A percentile compares a stretch with the other conserved stretches of the same genome.
These are phyloP conservation scores for Chironomus striatipennis DNA, from an alignment of 1,140 invertebrate species.

Conservation along the genomic window DNA sequence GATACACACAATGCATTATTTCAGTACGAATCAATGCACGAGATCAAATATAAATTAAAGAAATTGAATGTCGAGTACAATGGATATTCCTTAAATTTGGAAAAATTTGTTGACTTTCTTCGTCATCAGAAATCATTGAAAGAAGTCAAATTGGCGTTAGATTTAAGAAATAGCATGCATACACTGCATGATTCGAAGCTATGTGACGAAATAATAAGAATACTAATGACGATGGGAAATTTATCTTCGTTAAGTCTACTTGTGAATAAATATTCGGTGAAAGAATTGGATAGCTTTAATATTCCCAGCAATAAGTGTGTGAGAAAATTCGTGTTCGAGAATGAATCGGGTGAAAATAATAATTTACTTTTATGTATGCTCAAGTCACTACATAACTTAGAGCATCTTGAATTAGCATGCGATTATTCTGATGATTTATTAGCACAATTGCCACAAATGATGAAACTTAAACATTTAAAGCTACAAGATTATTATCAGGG, in stretches of 20 bases:
- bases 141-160: slow-evolving; percentile 9
- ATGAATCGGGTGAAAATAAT: background rate
- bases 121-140: background rate
- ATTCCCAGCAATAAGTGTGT: background rate
- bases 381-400: background rate
- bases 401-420: background rate
- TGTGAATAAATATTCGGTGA: slow-evolving; percentile 11
- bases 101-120: background rate
- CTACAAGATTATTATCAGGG: background rate
- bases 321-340: background rate
- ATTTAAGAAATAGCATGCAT: slow-evolving; percentile 13
- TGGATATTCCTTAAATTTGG: background rate
- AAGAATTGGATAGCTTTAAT: background rate
- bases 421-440: slow-evolving; percentile 1
- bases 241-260: background rate
- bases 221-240: background rate
- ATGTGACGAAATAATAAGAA: slow-evolving; percentile 1
- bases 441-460: background rate
- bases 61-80: slow-evolving; percentile 19
- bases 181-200: background rate
- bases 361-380: background rate
- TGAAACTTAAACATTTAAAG: background rate
- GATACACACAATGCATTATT: slow-evolving; percentile 3
- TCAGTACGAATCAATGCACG: background rate
- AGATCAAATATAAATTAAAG: background rate